Evolutionary conservation across 2,797 vertebrate genomes (phyloP).

Genomic region (Alauda arvensis): DNA sequence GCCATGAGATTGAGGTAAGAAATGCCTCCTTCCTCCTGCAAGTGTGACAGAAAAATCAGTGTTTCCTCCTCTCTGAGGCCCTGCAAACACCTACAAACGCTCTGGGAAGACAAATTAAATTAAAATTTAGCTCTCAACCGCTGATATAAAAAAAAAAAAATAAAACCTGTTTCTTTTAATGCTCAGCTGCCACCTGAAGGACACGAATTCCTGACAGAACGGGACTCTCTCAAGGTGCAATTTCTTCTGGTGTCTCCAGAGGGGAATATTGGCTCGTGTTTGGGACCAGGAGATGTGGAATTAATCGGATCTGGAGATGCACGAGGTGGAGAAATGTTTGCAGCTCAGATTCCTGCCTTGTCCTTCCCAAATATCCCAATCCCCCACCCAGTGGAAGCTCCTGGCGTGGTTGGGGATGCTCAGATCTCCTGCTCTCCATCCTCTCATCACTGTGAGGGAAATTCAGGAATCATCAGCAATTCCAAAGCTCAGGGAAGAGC

Average conservation of each 20-base stretch:
- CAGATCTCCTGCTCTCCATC: not conserved
- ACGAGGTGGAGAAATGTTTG: fast-evolving
- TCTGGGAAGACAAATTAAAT: not conserved
- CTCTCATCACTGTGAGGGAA: fast-evolving
- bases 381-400: not conserved
- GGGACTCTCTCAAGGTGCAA: not conserved
- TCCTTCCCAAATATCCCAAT: not conserved
- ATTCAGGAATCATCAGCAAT: not conserved
- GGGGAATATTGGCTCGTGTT: not conserved
- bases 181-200: not conserved
- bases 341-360: not conserved
- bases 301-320: not conserved
- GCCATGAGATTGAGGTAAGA: not conserved
- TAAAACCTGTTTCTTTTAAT: not conserved
- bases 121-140: not conserved
- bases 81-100: not conserved
- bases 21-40: not conserved
- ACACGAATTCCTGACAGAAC: not conserved
- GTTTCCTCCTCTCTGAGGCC: not conserved
- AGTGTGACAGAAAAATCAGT: not conserved
- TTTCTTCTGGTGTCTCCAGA: conserved; percentile 5
- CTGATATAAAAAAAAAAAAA: not conserved
- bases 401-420: not conserved
- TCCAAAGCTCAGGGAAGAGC: not conserved
- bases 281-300: not conserved